Evolutionary conservation across 2,888 invertebrate genomes (phyloP).

Genomic region (Hymenopus coronatus): DNA sequence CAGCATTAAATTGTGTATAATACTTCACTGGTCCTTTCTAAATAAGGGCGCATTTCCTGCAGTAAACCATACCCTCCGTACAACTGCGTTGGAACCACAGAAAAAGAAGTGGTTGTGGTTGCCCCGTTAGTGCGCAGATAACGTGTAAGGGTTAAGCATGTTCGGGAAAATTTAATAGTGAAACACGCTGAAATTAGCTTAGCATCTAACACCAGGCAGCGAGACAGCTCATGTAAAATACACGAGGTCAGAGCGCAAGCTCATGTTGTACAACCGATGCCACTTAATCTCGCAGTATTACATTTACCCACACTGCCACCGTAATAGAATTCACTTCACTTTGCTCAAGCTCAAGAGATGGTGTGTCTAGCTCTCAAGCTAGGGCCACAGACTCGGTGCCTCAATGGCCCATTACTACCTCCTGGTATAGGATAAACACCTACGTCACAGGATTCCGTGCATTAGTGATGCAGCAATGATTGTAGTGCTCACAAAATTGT

Average conservation of each 20-base stretch:
- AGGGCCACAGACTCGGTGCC: not conserved
- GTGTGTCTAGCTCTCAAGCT: not conserved
- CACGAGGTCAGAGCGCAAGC: not conserved
- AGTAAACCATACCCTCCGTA: not conserved
- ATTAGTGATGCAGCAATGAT: not conserved
- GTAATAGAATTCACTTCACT: not conserved
- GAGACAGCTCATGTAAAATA: not conserved
- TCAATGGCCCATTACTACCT: not conserved
- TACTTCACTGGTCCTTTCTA: not conserved
- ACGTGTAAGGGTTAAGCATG: not conserved
- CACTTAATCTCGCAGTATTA: not conserved
- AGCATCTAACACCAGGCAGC: not conserved
- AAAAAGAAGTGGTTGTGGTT: not conserved
- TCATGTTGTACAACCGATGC: not conserved
- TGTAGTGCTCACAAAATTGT: no score
- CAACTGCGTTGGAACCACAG: not conserved
- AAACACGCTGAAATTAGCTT: not conserved
- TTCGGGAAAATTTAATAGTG: not conserved
- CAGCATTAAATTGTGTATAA: no score
- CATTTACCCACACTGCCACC: not conserved
- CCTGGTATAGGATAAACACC: not conserved
- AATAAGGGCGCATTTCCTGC: not conserved
- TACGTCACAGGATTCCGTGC: not conserved
- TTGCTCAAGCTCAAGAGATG: not conserved
- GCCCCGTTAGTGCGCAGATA: not conserved